Evolutionary conservation across 2,113 vertebrate species (phyloP), one percentile per base, ranked within the genome.

Genomic region (Sander lucioperca): DNA sequence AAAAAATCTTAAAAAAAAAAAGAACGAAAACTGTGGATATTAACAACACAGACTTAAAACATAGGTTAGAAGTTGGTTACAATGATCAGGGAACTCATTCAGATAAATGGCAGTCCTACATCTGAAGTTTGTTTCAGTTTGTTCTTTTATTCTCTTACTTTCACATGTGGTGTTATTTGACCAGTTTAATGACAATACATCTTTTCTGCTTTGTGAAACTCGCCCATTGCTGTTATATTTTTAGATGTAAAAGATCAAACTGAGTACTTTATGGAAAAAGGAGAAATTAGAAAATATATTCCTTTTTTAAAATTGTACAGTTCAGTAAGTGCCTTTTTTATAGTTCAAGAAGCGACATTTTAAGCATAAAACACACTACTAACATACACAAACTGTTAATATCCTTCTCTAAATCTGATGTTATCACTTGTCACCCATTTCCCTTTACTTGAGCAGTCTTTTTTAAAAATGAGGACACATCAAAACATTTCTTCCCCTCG

Each of bases 241-340:
- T 70, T 45, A 87, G 73, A 91, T 79, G 79, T 89, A 91, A 92
- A 93, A 94, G 88, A 90, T 86, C 91, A 93, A 93, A 93, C 90
- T 89, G 86, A 94, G 73, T 81, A 66, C 85, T 93, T 93, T 91
- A 86, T 92, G 91, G 87, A 92, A 92, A 92, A 89, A 88, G 78
- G 83, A 89, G 87, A 90, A 90, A 90, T 91, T 93, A 91, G 86
- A 92, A 94, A 92, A 94, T 92, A 93, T 87, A 93, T 90, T 91
- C 64, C 74, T 77, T 73, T 65, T 79, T 6, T 43, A 25, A 68
- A 83, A 87, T 84, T 87, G 61, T 87, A 92, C 85, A 91, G 80
- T 89, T 90, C 63, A 54, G 64, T 75, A 90, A 86, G 78, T 93
- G 83, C 53, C 58, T 82, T 77, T 80, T 74, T 62, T 92, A 90